Percentiles rank a stretch among this genome's conserved stretches.
phyloP scores from a whole-genome alignment of 1,140 invertebrate species.

The Brachionus rotundiformis region DNA sequence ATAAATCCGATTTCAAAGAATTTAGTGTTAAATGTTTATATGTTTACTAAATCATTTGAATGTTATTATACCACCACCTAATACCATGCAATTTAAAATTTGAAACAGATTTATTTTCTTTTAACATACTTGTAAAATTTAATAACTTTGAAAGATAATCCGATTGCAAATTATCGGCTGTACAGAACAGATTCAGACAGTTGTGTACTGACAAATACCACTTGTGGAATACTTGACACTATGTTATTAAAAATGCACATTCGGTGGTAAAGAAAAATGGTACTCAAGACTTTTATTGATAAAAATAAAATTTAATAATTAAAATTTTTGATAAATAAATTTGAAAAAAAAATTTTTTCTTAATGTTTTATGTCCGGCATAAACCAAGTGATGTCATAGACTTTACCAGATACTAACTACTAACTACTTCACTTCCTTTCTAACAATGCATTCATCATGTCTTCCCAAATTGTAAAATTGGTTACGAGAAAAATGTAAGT shows the following conservation, averaged over 20 bases:
- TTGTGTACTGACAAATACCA: not conserved
- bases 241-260: not conserved
- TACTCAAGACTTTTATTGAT: too few species aligned
- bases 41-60: not conserved
- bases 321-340: not conserved
- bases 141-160: constrained; percentile 27
- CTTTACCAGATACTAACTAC: too few species aligned
- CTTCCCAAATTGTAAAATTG: too few species aligned
- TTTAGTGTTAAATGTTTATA: constrained; percentile 14
- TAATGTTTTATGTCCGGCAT: too few species aligned
- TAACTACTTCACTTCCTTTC: too few species aligned
- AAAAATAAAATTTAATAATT: too few species aligned
- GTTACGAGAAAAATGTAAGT: too few species aligned
- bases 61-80: not conserved
- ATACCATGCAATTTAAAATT: not conserved
- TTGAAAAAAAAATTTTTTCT: not conserved
- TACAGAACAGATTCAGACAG: not conserved
- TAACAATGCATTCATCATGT: too few species aligned
- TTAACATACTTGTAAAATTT: not conserved
- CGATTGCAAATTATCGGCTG: not conserved
- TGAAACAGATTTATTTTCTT: constrained; percentile 6
- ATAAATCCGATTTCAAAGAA: constrained; percentile 43
- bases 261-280: too few species aligned
- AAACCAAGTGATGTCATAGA: too few species aligned
- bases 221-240: not conserved